A percentile compares a stretch with the other conserved stretches of the same genome.
These are phyloP conservation scores for Aleiodes sp. DNA, from an alignment of 1,140 invertebrate genomes.

Conservation along the genomic window DNA sequence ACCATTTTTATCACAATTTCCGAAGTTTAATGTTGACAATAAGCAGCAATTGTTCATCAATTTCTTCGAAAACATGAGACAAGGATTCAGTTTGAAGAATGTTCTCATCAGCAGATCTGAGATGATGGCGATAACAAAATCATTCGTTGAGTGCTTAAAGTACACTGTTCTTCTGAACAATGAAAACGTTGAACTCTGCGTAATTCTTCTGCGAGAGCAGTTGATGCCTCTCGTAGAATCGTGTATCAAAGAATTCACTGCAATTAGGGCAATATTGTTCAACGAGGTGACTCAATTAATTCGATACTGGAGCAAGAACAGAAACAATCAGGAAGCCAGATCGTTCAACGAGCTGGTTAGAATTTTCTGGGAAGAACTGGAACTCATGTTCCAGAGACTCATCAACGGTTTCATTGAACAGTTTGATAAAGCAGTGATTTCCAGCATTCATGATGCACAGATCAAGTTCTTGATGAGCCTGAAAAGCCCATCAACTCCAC, in stretches of 20 bases:
- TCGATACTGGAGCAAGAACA: slow-evolving; percentile 69
- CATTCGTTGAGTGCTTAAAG: slow-evolving; percentile 77
- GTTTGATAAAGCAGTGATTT: slow-evolving; percentile 18
- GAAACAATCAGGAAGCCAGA: slow-evolving; percentile 43
- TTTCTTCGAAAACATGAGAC: slow-evolving; percentile 74
- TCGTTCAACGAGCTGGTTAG: slow-evolving; percentile 63
- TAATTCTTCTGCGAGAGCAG: slow-evolving; percentile 53
- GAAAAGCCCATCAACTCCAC: slow-evolving; percentile 39
- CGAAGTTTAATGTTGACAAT: slow-evolving; percentile 66
- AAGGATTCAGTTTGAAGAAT: slow-evolving; percentile 68
- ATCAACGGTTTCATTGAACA: slow-evolving; percentile 39
- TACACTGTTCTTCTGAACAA: slow-evolving; percentile 68
- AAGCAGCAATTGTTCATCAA: slow-evolving; percentile 70
- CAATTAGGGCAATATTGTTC: slow-evolving; percentile 62
- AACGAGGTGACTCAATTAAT: slow-evolving; percentile 64
- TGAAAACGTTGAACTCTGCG: slow-evolving; percentile 58
- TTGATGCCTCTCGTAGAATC: slow-evolving; percentile 64
- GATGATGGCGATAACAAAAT: slow-evolving; percentile 68
- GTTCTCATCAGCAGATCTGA: slow-evolving; percentile 70
- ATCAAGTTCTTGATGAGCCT: slow-evolving; percentile 39
- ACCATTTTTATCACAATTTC: slow-evolving; percentile 77
- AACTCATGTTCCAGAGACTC: slow-evolving; percentile 57
- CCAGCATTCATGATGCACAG: slow-evolving; percentile 29
- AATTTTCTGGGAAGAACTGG: slow-evolving; percentile 68
- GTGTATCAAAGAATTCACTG: slow-evolving; percentile 56